These are phyloP conservation scores for Ivindomyrus marchei DNA, from an alignment of 2,113 vertebrate species.

Conservation along the genomic window DNA sequence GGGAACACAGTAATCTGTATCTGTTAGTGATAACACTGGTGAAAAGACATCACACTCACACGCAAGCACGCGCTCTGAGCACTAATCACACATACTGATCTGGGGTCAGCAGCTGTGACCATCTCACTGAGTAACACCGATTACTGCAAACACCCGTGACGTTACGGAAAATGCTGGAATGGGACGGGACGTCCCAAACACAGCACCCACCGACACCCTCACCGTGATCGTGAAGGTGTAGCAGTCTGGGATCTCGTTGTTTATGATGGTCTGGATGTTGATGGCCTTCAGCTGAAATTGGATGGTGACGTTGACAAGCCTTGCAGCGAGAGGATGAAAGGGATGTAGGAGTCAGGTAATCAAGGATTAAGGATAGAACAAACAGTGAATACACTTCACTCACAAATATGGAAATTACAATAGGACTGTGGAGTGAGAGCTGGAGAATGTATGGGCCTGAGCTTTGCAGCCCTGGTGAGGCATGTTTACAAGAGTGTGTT, in stretches of 20 bases:
- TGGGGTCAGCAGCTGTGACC: not conserved
- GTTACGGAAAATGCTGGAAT: not conserved
- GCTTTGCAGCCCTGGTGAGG: not conserved
- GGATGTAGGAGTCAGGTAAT: not conserved
- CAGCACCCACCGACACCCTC: slow-evolving; percentile 34
- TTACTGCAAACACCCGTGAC: not conserved
- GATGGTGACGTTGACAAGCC: slow-evolving; percentile 86
- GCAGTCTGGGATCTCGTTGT: slow-evolving; percentile 92
- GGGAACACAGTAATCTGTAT: not conserved
- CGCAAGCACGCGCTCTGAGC: not conserved
- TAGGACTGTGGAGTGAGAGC: not conserved
- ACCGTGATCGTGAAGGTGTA: slow-evolving; percentile 85
- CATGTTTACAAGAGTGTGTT: not conserved
- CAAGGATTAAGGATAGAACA: not conserved
- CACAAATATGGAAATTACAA: not conserved
- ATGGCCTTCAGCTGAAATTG: slow-evolving; percentile 89
- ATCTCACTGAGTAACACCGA: not conserved
- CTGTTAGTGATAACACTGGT: not conserved
- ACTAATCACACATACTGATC: not conserved
- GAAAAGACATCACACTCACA: not conserved
- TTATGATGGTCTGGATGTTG: slow-evolving; percentile 89
- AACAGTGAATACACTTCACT: not conserved
- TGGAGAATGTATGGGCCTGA: not conserved
- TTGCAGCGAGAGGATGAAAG: slow-evolving; percentile 19
- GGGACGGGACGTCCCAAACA: not conserved